A percentile compares a stretch with the other conserved stretches of the same genome.
These are phyloP conservation scores for Grammomys surdaster DNA, from an alignment of 2,113 vertebrate genomes.

Conservation along the genomic window DNA sequence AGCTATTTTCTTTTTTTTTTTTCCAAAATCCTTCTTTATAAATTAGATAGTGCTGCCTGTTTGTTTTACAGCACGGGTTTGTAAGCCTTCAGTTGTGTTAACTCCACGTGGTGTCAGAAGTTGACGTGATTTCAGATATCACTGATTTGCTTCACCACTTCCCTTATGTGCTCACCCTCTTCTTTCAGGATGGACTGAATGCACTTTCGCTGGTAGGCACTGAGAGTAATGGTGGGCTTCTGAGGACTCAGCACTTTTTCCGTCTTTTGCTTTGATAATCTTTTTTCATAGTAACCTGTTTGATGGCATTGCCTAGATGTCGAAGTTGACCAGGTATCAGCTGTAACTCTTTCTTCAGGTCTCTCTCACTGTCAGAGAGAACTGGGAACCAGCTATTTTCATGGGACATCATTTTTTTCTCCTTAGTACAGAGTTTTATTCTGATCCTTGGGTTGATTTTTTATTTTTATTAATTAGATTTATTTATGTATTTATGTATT, in stretches of 20 bases:
- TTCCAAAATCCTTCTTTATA: no score
- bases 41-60: no score
- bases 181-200: constrained; percentile 94
- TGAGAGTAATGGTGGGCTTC: constrained; percentile 90
- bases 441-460: background rate
- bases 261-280: constrained; percentile 96
- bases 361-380: constrained; percentile 95
- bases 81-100: no score
- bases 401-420: background rate
- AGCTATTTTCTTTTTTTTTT: no score
- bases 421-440: background rate
- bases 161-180: constrained; percentile 80
- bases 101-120: no score
- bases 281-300: constrained; percentile 97
- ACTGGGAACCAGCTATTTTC: constrained; percentile 86
- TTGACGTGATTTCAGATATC: no score
- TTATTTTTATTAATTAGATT: background rate
- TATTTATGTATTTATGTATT: background rate
- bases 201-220: constrained; percentile 93
- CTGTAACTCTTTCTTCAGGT: constrained; percentile 96
- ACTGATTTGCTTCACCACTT: no score
- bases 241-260: constrained; percentile 87
- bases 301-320: constrained; percentile 93
- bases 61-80: no score
- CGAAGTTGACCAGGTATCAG: constrained; percentile 92